Base-by-base conservation (phyloP, 64 coral and sea anemone genomes). In the Porites australiensis region DNA sequence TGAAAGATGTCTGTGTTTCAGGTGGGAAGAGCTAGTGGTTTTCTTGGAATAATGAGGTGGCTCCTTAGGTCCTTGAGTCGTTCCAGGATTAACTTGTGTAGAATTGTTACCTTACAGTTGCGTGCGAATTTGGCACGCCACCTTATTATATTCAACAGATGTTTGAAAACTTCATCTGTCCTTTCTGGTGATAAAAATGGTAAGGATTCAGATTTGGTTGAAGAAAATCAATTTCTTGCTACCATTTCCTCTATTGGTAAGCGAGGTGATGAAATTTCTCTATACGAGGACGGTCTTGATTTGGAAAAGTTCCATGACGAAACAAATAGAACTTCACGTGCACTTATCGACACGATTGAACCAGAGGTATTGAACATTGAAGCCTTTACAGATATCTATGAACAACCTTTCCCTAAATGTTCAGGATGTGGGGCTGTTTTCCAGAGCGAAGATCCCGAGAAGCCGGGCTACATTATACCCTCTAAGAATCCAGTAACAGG, bases 341-440 rank as follows among this genome's bases (percentile, higher is more conserved):
- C 22, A 23, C 11, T 19, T 13, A 20, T n/a, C 21, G 13, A 4
- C 4, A 18, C 45, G n/a, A 13, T 22, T 13, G 81, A 84, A 23
- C 80, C 59, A 14, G 81, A 84, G 13, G 44, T 6, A 3, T 84
- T 68, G 11, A 47, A 19, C 8, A 68, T 84, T 64, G 81, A 84
- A 18, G 18, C 61, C 16, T 66, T 21, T 47, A 68, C 81, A 49
- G 44, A 84, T 84, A 60, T 84, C 8, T 63, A 69, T 15, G 81
- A 84, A 16, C 81, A 69, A 18, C 58, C 45, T 10, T 23, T 64
- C 50, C 81, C 95, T n/a, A 98, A 88, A 72, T 98, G 95, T 27
- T 43, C 54, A 27, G 95, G 95, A 43, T 98, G 95, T 69, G 95
- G 95, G 13, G 27, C 89, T 78, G 73, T 95, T 75, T 98, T 98